phyloP scores from a whole-genome alignment of 2,113 vertebrate genomes.

The Eretmochelys imbricata region DNA sequence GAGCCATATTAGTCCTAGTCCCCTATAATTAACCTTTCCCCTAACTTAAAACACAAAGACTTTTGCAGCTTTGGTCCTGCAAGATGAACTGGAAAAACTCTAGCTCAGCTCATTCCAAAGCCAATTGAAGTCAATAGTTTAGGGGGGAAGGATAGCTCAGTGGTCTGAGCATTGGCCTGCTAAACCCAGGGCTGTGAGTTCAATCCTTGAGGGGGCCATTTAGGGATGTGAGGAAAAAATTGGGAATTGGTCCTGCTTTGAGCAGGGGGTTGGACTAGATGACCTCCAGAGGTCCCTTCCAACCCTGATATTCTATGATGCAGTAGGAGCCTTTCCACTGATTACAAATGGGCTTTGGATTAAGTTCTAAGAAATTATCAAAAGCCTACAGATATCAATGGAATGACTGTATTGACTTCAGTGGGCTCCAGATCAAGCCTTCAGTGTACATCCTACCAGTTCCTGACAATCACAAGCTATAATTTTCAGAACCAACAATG shows the following conservation, averaged over 20 bases:
- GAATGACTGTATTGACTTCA: background rate
- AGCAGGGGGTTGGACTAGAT: no score
- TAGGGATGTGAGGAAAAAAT: no score
- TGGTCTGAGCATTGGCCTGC: no score
- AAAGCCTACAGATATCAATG: background rate
- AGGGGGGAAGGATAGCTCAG: no score
- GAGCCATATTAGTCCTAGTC: slow-evolving; percentile 14
- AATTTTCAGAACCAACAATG: background rate
- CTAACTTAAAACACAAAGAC: slow-evolving; percentile 2
- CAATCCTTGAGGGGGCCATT: no score
- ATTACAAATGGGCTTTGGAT: background rate
- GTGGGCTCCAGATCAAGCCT: background rate
- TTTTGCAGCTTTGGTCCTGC: background rate
- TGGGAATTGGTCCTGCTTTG: no score
- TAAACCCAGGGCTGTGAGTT: no score
- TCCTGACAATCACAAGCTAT: background rate
- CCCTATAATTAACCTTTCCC: background rate
- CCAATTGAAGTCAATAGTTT: background rate
- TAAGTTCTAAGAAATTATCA: background rate
- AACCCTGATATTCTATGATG: no score
- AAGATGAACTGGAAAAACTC: background rate
- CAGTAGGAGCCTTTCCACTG: background rate
- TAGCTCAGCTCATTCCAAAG: background rate
- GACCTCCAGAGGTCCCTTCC: no score
- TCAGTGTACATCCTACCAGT: background rate